Base-by-base conservation (phyloP, 1,140 invertebrate genomes). In the Trachelipus rathkii region DNA sequence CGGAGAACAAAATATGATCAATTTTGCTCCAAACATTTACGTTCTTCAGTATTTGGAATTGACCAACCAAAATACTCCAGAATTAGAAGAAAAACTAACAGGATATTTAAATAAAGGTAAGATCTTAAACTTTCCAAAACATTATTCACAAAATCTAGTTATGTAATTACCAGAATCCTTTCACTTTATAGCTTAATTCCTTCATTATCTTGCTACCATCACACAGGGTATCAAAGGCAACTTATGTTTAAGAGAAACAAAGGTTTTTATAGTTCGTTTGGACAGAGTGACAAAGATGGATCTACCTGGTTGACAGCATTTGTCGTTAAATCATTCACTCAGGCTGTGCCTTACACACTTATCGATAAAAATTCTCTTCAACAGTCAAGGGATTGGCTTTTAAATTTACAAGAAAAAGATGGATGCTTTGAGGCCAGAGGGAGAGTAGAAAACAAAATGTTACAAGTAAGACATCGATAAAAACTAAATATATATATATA, bases 1-100 rank as follows among this genome's bases (percentile, higher is more conserved):
- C n/a, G 95, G 95, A 15, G 95, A 97, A 87, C 95, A 97, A 84
- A 97, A 97, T 82, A 94, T 97, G 92, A 85, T 96, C 0, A 93
- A 95, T 82, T 94, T 96, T 84, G 92, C 96, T 23, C 95, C 95
- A 0, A 95, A 95, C 83, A 91, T 97, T 81, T 91, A 95, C 67
- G 88, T 95, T 72, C 84, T 94, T 10, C 89, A 94, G 80, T 97
- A 97, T 83, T 85, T 93, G 1, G 88, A 87, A 84, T 88, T 88
- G 84, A 82, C 77, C 3, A 88, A 89, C 78, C 89, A 90, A 82
- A 81, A 90, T 13, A 90, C 88, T 0, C 85, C 87, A 75, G 86
- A 85, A 0, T 87, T 95, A 21, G 89, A 94, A 82, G 87, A 88
- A 8, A 92, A 92, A 83, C 91, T 93, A 10, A 84, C 91, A 7